phyloP scores from a whole-genome alignment of 2,113 vertebrate species.

The Pangasianodon hypophthalmus region DNA sequence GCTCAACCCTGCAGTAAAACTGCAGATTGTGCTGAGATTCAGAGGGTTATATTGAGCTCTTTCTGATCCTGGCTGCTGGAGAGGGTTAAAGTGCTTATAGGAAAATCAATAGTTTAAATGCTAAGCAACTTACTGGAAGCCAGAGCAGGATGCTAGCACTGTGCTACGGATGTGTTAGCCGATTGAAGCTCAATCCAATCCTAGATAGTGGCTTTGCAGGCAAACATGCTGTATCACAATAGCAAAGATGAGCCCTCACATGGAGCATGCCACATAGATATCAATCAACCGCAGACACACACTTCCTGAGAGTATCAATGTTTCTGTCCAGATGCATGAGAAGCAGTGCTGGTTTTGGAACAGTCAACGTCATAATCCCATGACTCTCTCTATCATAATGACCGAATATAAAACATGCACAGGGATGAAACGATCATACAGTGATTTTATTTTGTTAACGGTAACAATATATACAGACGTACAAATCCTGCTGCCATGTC shows the following conservation, averaged over 20 bases:
- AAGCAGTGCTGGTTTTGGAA: background rate
- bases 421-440: background rate
- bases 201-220: conserved; percentile 39
- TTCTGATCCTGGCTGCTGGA: conserved; percentile 56
- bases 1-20: conserved; percentile 48
- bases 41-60: conserved; percentile 52
- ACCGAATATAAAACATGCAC: background rate
- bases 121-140: conserved; percentile 92
- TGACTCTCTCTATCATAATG: background rate
- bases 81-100: conserved; percentile 88
- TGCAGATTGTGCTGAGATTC: conserved; percentile 48
- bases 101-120: conserved; percentile 92
- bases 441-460: background rate
- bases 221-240: conserved; percentile 6
- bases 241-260: conserved; percentile 3
- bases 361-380: background rate
- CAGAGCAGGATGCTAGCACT: conserved; percentile 82
- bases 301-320: conserved; percentile 22
- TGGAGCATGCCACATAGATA: background rate
- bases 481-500: background rate
- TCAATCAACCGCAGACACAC: background rate
- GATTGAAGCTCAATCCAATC: conserved; percentile 80
- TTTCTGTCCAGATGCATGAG: background rate
- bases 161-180: conserved; percentile 84
- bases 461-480: background rate